These are phyloP conservation scores for Tinea semifulvella DNA, from an alignment of 2,888 invertebrate species.

Conservation along the genomic window DNA sequence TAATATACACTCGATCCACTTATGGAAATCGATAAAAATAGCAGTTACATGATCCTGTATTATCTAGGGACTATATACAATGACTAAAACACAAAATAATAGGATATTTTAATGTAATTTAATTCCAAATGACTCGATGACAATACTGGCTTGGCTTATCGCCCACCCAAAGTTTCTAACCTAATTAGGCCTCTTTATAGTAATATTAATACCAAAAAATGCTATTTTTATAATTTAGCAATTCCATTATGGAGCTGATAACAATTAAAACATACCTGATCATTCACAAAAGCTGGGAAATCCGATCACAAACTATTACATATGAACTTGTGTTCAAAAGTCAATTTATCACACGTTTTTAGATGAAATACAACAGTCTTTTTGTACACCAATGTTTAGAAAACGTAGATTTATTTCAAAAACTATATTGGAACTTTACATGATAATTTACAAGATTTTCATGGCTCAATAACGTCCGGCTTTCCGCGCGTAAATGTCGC, in stretches of 20 bases:
- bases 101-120: not conserved
- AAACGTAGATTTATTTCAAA: not conserved
- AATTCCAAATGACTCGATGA: constrained; percentile 29
- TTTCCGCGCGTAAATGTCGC: constrained; percentile 69
- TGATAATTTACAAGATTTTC: constrained; percentile 53
- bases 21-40: constrained; percentile 63
- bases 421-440: constrained; percentile 25
- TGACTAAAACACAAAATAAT: not conserved
- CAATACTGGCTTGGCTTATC: constrained; percentile 56
- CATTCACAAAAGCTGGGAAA: constrained; percentile 56
- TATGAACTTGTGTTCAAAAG: constrained; percentile 2
- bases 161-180: constrained; percentile 57
- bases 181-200: constrained; percentile 37
- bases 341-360: constrained; percentile 4
- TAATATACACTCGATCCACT: constrained; percentile 54
- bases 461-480: constrained; percentile 66
- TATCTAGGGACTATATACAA: not conserved
- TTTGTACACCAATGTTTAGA: not conserved
- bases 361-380: not conserved
- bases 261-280: constrained; percentile 45
- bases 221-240: constrained; percentile 10
- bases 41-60: constrained; percentile 26
- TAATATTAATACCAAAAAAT: constrained; percentile 22
- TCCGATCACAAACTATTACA: not conserved
- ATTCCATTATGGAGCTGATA: constrained; percentile 21